Evolutionary conservation across 2,113 vertebrate species (phyloP).

Genomic region (Xenopus borealis): DNA sequence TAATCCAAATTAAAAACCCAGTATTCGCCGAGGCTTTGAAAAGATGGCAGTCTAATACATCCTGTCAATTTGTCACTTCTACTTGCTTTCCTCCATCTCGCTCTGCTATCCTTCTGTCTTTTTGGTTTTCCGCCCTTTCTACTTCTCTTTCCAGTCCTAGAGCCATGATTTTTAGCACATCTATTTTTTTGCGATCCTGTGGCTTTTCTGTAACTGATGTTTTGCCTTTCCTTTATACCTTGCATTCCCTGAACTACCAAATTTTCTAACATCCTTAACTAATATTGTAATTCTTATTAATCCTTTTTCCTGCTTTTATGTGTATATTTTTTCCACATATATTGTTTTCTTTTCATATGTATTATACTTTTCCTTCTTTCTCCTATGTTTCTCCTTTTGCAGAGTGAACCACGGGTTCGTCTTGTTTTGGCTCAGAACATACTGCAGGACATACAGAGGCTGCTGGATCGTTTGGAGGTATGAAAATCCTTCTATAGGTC

Average conservation of each 20-base stretch:
- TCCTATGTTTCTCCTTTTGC: conserved; percentile 39
- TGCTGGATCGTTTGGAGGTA: conserved; percentile 82
- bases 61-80: background rate
- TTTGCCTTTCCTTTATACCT: background rate
- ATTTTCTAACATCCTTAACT: background rate
- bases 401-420: conserved; percentile 85
- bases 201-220: background rate
- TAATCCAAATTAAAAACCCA: too few species aligned
- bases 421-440: conserved; percentile 84
- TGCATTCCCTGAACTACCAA: background rate
- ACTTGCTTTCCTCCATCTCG: background rate
- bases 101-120: background rate
- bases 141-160: too few species aligned
- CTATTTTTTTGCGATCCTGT: background rate
- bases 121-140: too few species aligned
- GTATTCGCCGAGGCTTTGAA: too few species aligned
- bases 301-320: background rate
- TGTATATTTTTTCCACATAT: background rate
- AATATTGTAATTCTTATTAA: background rate
- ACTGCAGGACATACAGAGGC: conserved; percentile 76
- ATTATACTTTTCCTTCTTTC: background rate
- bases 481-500: conserved; percentile 18
- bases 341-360: background rate
- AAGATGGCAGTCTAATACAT: background rate
- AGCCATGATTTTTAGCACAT: background rate